Percentiles rank a stretch among this genome's conserved stretches.
phyloP scores from a whole-genome alignment of 2,113 vertebrate species.

The Tupaia tana region DNA sequence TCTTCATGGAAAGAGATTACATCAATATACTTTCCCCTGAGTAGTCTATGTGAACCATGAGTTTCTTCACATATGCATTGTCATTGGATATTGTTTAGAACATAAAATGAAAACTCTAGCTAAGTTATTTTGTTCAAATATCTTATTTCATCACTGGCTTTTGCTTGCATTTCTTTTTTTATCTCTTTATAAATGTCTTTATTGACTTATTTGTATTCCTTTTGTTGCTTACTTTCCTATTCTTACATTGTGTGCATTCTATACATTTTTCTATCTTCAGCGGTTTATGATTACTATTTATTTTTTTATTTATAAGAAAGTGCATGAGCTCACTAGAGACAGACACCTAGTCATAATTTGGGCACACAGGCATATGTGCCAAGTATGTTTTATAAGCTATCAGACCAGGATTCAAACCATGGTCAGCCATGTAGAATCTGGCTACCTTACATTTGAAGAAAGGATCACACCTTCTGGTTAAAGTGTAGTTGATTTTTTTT shows the following conservation, averaged over 20 bases:
- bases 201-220: not conserved
- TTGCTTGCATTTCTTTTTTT: constrained; percentile 5
- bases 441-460: not conserved
- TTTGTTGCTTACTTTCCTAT: constrained; percentile 5
- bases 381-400: no score
- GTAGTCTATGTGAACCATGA: not conserved
- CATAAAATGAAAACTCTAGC: not conserved
- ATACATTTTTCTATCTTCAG: not conserved
- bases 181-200: not conserved
- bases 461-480: not conserved
- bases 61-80: not conserved
- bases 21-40: not conserved
- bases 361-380: no score
- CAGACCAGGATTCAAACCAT: no score
- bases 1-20: not conserved
- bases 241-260: not conserved
- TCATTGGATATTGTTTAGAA: not conserved
- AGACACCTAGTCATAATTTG: no score
- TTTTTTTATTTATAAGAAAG: not conserved
- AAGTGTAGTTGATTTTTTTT: not conserved
- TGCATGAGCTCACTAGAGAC: no score
- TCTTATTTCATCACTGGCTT: not conserved
- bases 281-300: not conserved
- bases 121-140: constrained; percentile 23
- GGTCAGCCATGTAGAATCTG: no score